phyloP scores from a whole-genome alignment of 2,113 vertebrate genomes.

The Podarcis raffonei region DNA sequence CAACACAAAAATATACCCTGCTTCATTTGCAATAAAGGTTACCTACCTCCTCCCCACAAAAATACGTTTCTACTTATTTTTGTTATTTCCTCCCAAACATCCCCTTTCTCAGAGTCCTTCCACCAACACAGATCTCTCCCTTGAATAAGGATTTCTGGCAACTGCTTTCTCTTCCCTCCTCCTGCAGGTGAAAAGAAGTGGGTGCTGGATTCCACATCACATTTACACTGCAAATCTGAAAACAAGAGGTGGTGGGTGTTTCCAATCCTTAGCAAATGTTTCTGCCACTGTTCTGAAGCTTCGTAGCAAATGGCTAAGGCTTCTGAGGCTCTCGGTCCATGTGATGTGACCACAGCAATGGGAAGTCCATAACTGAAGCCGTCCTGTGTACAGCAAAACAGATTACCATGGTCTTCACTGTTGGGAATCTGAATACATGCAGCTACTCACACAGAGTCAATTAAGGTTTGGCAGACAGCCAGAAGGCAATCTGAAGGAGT shows the following conservation, averaged over 20 bases:
- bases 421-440: too few relatives aligned
- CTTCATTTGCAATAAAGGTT: neutral
- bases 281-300: neutral
- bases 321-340: conserved; percentile 54
- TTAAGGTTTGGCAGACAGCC: too few relatives aligned
- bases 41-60: neutral
- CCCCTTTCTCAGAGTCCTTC: conserved; percentile 6
- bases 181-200: neutral
- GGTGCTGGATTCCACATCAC: conserved; percentile 14
- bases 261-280: neutral
- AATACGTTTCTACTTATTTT: neutral
- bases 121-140: neutral
- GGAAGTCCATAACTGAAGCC: conserved; percentile 33
- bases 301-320: neutral
- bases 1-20: neutral
- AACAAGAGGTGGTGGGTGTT: neutral
- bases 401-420: neutral
- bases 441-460: too few relatives aligned
- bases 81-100: neutral
- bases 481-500: too few relatives aligned
- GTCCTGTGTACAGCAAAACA: neutral
- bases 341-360: conserved; percentile 25
- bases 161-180: neutral
- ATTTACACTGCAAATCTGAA: neutral
- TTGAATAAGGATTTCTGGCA: neutral